Base-by-base conservation (phyloP, 2,888 invertebrate genomes). In the Nephrotoma guestfalica region DNA sequence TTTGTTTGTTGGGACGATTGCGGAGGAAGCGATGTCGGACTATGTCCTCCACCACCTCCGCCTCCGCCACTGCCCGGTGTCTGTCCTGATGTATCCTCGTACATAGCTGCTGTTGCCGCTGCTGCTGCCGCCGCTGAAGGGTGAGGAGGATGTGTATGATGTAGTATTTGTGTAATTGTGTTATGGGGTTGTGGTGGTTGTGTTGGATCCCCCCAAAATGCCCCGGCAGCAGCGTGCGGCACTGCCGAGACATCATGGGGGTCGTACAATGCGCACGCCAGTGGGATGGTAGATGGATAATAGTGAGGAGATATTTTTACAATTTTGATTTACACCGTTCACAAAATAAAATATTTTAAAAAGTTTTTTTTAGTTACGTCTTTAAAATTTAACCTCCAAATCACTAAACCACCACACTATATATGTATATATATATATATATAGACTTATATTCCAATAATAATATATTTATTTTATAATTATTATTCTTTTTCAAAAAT, bases 111-210 rank as follows among this genome's bases (percentile, higher is more conserved):
- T 92, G 43, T 41, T 41, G 86, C 86, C 41, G 93, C 93, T 91
- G 93, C 91, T 90, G 92, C 92, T 91, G 86, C 86, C 40, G 93
- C 93, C 91, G 93, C 91, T 90, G 92, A 92, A 91, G 91, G 92
- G 92, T 91, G 92, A 90, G 92, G 92, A 91, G 93, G 92, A 92
- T 93, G 92, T 92, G 91, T 87, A 91, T 93, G 92, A 92, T 93
- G 92, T 92, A 90, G 87, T 89, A 91, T 91, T 92, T 93, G 92
- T 92, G 92, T 91, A 92, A 92, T 92, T 91, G 90, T 91, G 92
- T 93, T 91, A 93, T 92, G 91, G 90, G 92, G 92, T 41, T 84
- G 84, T 90, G 92, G 92, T 91, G 91, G 92, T 92, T 91, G 92
- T 90, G 92, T 92, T 91, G 93, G 92, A 92, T 93, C 92, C 91